Evolutionary conservation across 2,888 invertebrate genomes (phyloP).

Genomic region (Argyresthia goedartella): DNA sequence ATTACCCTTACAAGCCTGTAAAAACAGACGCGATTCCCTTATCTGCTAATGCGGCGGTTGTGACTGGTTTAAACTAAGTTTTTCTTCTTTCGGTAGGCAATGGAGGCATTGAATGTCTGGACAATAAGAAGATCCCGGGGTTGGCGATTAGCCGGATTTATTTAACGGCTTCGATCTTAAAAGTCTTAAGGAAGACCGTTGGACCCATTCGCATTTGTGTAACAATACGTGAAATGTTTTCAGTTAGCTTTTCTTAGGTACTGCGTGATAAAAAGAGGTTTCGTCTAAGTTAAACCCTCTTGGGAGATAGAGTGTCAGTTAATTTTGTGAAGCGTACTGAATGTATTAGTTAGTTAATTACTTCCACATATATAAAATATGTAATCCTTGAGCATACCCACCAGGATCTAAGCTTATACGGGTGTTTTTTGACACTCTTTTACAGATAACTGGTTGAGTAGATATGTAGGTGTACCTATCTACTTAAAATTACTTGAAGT

Average conservation of each 20-base stretch:
- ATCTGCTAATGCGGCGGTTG: slow-evolving; percentile 7
- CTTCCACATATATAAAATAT: too few relatives aligned
- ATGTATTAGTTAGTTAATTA: too few relatives aligned
- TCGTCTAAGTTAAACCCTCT: too few relatives aligned
- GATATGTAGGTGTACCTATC: too few relatives aligned
- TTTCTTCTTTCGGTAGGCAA: slow-evolving; percentile 34
- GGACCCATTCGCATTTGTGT: neutral
- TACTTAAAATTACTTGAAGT: too few relatives aligned
- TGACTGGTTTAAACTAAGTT: slow-evolving; percentile 9
- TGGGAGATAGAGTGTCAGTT: too few relatives aligned
- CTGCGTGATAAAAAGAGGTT: slow-evolving; percentile 2
- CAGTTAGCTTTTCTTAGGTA: neutral
- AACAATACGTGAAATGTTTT: slow-evolving; percentile 4
- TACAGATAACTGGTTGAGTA: too few relatives aligned
- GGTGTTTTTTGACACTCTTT: too few relatives aligned
- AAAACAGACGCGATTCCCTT: slow-evolving; percentile 9
- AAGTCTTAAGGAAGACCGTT: slow-evolving; percentile 16
- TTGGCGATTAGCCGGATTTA: slow-evolving; percentile 52
- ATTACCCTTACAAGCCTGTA: neutral
- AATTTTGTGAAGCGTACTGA: too few relatives aligned
- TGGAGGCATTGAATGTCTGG: slow-evolving; percentile 56
- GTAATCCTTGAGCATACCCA: too few relatives aligned
- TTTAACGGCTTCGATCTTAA: slow-evolving; percentile 46
- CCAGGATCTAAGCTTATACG: too few relatives aligned
- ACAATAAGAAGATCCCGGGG: slow-evolving; percentile 42